Base-by-base conservation (phyloP, 2,797 vertebrate species). In the Triplophysa bombifrons region DNA sequence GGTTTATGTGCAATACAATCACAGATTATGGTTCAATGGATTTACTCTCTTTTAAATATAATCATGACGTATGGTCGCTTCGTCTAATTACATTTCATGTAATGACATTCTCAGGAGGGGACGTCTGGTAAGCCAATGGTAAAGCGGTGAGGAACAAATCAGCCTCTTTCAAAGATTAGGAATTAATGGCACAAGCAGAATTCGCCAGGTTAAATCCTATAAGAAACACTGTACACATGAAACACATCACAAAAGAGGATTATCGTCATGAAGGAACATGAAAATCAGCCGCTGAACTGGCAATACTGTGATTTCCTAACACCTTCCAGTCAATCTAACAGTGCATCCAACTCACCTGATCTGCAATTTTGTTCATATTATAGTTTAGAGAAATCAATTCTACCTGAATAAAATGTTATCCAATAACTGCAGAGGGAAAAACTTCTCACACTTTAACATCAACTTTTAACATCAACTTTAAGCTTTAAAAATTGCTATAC, bases 21-120 rank as follows among this genome's bases (percentile, higher is more conserved):
- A 84, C 78, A 84, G 76, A 83, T 85, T 86, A 88, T 84, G 83
- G 84, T 87, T 88, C 80, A 84, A 48, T 25, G 84, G 75, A 82
- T 88, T 86, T 83, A 85, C 82, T 80, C 72, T 82, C 85, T 82
- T 86, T 87, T 86, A 86, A 82, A 87, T 78, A 83, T 82, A 80
- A 83, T 86, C 61, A 85, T 86, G 83, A 86, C 86, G 70, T 79
- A 85, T 71, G 80, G 82, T 82, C 80, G 71, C 66, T 77, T 81
- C 80, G 16, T 85, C 79, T 86, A 84, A 84, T 85, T 86, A 84
- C 84, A 67, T 78, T 48, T 60, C 76, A 38, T 76, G 79, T 80
- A 86, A 88, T 86, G 75, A 82, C 81, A 86, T 83, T 79, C 71
- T 82, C 76, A 58, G 77, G 80, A 83, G 80, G 80, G 67, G 69